A percentile compares a stretch with the other conserved stretches of the same genome.
These are phyloP conservation scores for Motacilla alba DNA, from an alignment of 2,113 vertebrate species.

Conservation along the genomic window DNA sequence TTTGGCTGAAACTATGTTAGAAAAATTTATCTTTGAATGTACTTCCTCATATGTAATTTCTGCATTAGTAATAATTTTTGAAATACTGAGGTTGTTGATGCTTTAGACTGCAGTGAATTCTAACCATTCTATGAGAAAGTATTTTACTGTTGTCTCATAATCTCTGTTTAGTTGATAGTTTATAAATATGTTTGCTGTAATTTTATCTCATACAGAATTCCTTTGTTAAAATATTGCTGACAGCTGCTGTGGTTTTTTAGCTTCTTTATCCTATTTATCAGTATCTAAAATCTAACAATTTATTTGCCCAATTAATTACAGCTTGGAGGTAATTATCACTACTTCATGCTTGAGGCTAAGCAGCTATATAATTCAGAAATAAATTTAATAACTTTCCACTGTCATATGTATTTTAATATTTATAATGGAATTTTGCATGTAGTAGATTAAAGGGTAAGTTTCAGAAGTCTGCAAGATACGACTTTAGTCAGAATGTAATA, in stretches of 20 bases:
- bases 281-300: background rate
- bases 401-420: constrained; percentile 12
- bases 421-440: background rate
- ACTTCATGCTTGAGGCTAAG: background rate
- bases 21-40: background rate
- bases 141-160: background rate
- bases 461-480: background rate
- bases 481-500: background rate
- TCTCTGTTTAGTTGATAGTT: background rate
- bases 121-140: background rate
- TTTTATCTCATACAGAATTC: background rate
- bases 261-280: background rate
- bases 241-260: background rate
- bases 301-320: background rate
- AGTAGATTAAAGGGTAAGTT: background rate
- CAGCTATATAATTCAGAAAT: background rate
- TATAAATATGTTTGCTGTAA: background rate
- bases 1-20: background rate
- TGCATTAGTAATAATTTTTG: background rate
- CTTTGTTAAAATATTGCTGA: background rate
- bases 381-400: background rate
- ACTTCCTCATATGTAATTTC: background rate
- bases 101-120: background rate
- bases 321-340: background rate
- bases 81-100: background rate